Conservation (phyloP, 2,113 vertebrate genomes). For the Acanthisitta chloris region DNA sequence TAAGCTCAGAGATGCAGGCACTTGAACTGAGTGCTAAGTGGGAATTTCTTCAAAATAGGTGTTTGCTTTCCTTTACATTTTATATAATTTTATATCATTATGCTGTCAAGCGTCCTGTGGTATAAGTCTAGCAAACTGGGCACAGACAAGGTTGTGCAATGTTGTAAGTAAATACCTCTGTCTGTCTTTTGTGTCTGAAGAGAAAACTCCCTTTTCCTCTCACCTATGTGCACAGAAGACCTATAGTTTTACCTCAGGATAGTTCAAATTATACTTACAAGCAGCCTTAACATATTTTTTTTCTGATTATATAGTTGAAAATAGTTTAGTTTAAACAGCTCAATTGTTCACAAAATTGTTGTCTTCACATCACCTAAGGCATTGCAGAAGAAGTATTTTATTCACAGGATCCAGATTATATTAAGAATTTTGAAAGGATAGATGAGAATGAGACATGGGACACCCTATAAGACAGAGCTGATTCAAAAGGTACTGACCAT, state of each 20-base stretch:
- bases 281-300: neutral
- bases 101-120: constrained; percentile 3
- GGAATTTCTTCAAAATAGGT: constrained; percentile 46
- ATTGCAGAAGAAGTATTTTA: neutral
- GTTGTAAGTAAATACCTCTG: neutral
- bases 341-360: neutral
- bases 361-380: neutral
- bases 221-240: neutral
- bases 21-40: constrained; percentile 3
- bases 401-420: neutral
- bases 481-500: neutral
- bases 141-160: neutral
- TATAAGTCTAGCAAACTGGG: neutral
- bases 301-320: neutral
- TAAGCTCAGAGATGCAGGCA: neutral
- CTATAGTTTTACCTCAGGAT: neutral
- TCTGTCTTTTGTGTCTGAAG: neutral
- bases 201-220: neutral
- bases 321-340: neutral
- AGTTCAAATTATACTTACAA: neutral
- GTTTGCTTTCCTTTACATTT: constrained; percentile 51
- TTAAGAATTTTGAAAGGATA: neutral
- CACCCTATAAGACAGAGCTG: neutral
- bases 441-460: neutral
- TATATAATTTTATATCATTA: constrained; percentile 47